Conservation (phyloP, 2,888 invertebrate genomes). For the Arctia plantaginis region DNA sequence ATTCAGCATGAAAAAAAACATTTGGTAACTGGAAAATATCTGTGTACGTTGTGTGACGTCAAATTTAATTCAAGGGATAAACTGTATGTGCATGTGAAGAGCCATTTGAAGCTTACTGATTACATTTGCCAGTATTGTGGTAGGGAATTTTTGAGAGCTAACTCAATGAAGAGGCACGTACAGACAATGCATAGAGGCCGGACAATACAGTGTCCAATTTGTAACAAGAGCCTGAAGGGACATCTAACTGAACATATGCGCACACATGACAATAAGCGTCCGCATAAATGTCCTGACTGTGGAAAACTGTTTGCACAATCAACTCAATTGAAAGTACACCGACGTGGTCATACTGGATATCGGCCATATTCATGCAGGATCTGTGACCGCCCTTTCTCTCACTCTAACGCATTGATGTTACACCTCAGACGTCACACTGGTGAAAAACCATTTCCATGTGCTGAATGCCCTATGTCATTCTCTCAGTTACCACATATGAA, state of each 20-base stretch:
- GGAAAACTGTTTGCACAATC: slow-evolving; percentile 93
- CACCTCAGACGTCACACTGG: slow-evolving; percentile 94
- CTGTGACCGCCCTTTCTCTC: slow-evolving; percentile 92
- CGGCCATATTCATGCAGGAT: slow-evolving; percentile 94
- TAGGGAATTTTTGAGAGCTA: slow-evolving; percentile 91
- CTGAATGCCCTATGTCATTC: slow-evolving; percentile 90
- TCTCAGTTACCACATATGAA: slow-evolving; percentile 95
- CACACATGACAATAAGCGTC: slow-evolving; percentile 91
- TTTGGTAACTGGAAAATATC: slow-evolving; percentile 90
- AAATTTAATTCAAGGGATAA: slow-evolving; percentile 90
- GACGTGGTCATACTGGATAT: slow-evolving; percentile 93
- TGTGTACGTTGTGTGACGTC: slow-evolving; percentile 90
- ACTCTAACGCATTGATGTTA: slow-evolving; percentile 93
- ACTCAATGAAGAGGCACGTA: slow-evolving; percentile 91
- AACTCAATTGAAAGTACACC: slow-evolving; percentile 94
- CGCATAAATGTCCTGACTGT: slow-evolving; percentile 92
- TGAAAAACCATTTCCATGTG: slow-evolving; percentile 92
- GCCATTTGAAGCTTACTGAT: slow-evolving; percentile 91
- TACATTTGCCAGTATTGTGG: slow-evolving; percentile 93
- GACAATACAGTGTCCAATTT: slow-evolving; percentile 92
- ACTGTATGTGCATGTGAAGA: slow-evolving; percentile 88
- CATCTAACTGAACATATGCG: slow-evolving; percentile 94
- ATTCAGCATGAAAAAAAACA: slow-evolving; percentile 92
- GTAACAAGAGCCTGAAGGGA: slow-evolving; percentile 92
- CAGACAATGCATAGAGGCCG: slow-evolving; percentile 91